These are phyloP conservation scores for Cataglyphis rosenhaueri DNA, from an alignment of 2,888 invertebrate genomes.

Conservation along the genomic window DNA sequence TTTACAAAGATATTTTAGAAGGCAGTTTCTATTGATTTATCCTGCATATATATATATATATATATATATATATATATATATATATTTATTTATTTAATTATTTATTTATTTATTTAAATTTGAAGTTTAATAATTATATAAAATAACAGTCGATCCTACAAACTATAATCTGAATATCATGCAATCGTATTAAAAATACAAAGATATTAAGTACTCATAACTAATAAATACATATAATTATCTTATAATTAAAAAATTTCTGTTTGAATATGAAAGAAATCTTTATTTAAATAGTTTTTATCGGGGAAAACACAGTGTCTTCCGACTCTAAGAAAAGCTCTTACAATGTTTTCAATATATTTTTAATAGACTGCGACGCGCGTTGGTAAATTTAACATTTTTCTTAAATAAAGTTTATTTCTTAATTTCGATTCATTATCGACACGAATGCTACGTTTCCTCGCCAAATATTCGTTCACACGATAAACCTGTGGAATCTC, in stretches of 20 bases:
- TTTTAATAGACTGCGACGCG: neutral
- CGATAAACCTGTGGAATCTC: conserved; percentile 45
- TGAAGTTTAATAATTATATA: neutral
- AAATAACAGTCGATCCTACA: neutral
- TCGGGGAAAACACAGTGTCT: neutral
- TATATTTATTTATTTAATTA: neutral
- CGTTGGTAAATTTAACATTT: conserved; percentile 7
- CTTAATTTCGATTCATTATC: conserved; percentile 31
- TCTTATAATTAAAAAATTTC: neutral
- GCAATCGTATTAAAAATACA: neutral
- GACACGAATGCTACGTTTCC: conserved; percentile 27
- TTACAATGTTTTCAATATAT: conserved; percentile 3
- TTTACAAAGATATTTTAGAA: too few relatives aligned
- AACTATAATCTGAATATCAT: neutral
- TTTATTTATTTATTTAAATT: neutral
- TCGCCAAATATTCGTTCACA: conserved; percentile 66
- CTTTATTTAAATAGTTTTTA: neutral
- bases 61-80: too few relatives aligned
- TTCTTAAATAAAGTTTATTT: conserved; percentile 19
- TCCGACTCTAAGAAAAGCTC: neutral
- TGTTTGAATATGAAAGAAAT: neutral
- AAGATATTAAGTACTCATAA: neutral
- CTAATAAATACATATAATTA: neutral
- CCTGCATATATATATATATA: too few relatives aligned
- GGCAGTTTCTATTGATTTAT: too few relatives aligned